Base-by-base conservation (phyloP, 2,113 vertebrate genomes). In the Phalacrocorax brasilianus region DNA sequence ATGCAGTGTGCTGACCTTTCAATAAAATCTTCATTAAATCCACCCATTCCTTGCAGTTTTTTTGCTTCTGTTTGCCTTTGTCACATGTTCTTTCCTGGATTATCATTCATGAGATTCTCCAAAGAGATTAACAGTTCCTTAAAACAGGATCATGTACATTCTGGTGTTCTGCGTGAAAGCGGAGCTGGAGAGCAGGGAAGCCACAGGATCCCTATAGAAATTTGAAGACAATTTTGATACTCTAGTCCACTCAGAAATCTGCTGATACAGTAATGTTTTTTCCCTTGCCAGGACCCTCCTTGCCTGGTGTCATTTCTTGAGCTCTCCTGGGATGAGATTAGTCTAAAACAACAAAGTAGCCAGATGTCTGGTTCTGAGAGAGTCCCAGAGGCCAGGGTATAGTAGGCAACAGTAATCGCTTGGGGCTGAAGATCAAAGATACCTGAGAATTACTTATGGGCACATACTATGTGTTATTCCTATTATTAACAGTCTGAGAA, bases 291-390 rank as follows among this genome's bases (percentile, higher is more conserved):
- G 99, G 99, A 98, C 99, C 98, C 98, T 98, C 98, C 99, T 98
- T 98, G 98, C 98, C 99, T 99, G 98, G 99, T 99, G 99, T 99
- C 99, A 98, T 98, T 98, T 98, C 97, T 98, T 98, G 98, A 98
- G 98, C 98, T 98, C 99, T 99, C 99, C 88, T 70, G 99, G 99
- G 99, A 99, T 91, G 98, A 97, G 99, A 99, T 99, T 99, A 99
- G 98, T 99, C 99, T 99, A 99, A 99, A 99, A 99, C 98, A 99
- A 99, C 99, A 99, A 99, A 99, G 99, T 99, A 99, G 99, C 99
- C 99, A 99, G 99, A 99, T 99, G 99, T 99, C 99, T 99, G 98
- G 98, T 98, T 99, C 98, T 99, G 98, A 99, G 98, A 98, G 97
- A 97, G 97, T 99, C 99, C 99, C 99, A 99, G 98, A 98, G 99